Evolutionary conservation across 2,113 vertebrate genomes (phyloP).

Genomic region (Isurus oxyrinchus): DNA sequence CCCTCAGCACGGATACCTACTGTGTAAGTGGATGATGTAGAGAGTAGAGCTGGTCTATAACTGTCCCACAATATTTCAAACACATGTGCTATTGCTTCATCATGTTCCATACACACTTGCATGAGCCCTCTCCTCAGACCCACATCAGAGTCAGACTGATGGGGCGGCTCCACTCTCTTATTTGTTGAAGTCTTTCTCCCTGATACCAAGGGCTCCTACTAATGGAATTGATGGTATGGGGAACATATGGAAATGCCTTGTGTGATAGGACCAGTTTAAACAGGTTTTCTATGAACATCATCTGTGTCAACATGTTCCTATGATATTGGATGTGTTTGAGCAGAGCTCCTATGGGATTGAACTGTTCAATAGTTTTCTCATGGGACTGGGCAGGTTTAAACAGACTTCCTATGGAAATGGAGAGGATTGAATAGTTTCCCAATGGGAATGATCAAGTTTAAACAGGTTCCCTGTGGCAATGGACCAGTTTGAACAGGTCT

Average conservation of each 20-base stretch:
- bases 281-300: neutral
- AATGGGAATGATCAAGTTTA: neutral
- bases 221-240: neutral
- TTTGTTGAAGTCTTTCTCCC: neutral
- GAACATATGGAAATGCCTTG: neutral
- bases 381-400: neutral
- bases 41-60: neutral
- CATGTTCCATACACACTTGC: slow-evolving; percentile 19
- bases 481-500: neutral
- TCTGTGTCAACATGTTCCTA: neutral
- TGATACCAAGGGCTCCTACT: neutral
- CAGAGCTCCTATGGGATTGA: neutral
- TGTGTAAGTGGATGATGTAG: slow-evolving; percentile 18
- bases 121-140: neutral
- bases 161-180: neutral
- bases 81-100: neutral
- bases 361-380: neutral
- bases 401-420: no score
- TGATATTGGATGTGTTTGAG: neutral
- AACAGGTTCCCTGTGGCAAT: neutral
- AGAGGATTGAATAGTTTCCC: neutral
- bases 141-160: slow-evolving; percentile 4
- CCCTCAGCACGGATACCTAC: neutral
- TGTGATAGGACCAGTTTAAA: neutral
- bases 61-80: neutral